Evolutionary conservation across 2,797 vertebrate species (phyloP).

Genomic region (Parauchenoglanis punctatus): DNA sequence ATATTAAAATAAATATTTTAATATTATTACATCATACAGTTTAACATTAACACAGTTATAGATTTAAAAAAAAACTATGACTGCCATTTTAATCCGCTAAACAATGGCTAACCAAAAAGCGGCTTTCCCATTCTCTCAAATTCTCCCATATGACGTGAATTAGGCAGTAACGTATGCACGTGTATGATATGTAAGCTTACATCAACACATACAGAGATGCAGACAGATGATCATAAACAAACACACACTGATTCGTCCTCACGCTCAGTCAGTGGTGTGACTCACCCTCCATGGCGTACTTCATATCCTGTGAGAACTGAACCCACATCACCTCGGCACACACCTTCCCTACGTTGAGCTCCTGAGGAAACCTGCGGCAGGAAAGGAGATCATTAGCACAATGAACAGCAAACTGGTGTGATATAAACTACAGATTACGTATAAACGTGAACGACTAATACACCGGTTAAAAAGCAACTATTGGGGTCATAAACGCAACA

Average conservation of each 20-base stretch:
- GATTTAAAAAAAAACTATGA: too few relatives aligned
- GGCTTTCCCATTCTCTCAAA: too few relatives aligned
- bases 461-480: not conserved
- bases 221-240: not conserved
- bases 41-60: too few relatives aligned
- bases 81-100: too few relatives aligned
- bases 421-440: too few relatives aligned
- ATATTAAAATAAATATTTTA: too few relatives aligned
- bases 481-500: not conserved
- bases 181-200: too few relatives aligned
- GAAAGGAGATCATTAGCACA: not conserved
- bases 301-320: slow-evolving; percentile 97
- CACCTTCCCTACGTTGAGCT: slow-evolving; percentile 93
- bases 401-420: not conserved
- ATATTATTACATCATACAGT: too few relatives aligned
- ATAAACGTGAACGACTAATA: not conserved
- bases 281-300: slow-evolving; percentile 96
- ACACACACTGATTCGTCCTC: slow-evolving; percentile 12
- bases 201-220: not conserved
- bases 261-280: slow-evolving; percentile 4
- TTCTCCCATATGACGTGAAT: too few relatives aligned
- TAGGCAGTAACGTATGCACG: too few relatives aligned
- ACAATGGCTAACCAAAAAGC: too few relatives aligned
- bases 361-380: slow-evolving; percentile 89
- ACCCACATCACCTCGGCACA: slow-evolving; percentile 98